A percentile compares a stretch with the other conserved stretches of the same genome.
phyloP scores from a whole-genome alignment of 2,113 vertebrate species.

The Scytalopus superciliaris region DNA sequence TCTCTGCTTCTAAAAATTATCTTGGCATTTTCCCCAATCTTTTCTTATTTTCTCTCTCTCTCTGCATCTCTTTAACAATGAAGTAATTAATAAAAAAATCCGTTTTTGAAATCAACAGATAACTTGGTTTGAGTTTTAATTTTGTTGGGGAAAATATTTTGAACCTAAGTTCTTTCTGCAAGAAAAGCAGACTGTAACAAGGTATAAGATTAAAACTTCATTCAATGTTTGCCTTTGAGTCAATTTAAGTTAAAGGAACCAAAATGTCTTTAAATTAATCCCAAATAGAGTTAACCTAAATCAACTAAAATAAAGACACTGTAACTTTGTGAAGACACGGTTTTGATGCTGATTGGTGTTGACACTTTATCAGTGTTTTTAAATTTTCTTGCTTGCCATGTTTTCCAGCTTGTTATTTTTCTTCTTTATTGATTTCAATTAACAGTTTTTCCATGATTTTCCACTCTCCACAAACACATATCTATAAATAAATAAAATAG shows the following conservation, averaged over 20 bases:
- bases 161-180: too few species aligned
- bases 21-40: too few species aligned
- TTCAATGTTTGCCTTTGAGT: neutral
- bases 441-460: neutral
- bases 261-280: neutral
- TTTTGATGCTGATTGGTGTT: constrained; percentile 53
- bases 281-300: constrained; percentile 13
- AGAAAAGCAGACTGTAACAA: too few species aligned
- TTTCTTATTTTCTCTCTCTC: too few species aligned
- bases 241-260: neutral
- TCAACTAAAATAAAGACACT: constrained; percentile 44
- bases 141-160: too few species aligned
- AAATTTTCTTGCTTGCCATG: constrained; percentile 45
- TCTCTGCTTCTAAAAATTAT: too few species aligned
- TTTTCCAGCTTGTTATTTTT: constrained; percentile 42
- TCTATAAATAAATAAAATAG: neutral
- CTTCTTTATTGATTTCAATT: constrained; percentile 56
- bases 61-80: too few species aligned
- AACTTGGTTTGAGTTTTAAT: too few species aligned
- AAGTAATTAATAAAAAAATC: too few species aligned
- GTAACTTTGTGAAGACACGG: constrained; percentile 47
- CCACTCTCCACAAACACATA: neutral
- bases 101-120: too few species aligned
- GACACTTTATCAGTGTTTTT: constrained; percentile 65
- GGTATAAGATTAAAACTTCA: neutral